Percentiles rank a stretch among this genome's conserved stretches.
These are phyloP conservation scores for Pristionchus exspectatus DNA, from an alignment of 2,888 invertebrate genomes.

Conservation along the genomic window DNA sequence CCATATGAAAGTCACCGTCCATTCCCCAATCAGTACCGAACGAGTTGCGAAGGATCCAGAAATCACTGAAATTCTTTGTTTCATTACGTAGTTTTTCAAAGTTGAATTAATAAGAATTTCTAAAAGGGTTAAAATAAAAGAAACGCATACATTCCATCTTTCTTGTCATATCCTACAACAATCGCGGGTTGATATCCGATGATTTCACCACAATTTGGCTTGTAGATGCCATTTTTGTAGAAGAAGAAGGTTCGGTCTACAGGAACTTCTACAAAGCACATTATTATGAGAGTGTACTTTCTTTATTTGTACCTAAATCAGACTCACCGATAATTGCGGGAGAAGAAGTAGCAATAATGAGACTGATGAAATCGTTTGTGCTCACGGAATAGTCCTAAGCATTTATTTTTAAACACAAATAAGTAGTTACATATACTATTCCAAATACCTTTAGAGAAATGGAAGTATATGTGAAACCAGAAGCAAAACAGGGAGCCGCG, in stretches of 20 bases:
- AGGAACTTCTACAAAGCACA: not conserved
- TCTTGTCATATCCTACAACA: conserved; percentile 5
- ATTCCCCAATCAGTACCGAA: conserved; percentile 32
- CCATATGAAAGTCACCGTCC: not conserved
- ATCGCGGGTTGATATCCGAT: conserved; percentile 36
- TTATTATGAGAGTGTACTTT: no score
- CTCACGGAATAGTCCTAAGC: not conserved
- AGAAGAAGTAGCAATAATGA: not conserved
- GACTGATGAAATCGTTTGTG: not conserved
- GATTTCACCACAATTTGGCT: not conserved
- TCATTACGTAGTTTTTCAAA: no score
- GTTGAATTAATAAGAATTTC: not conserved
- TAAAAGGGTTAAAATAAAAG: not conserved
- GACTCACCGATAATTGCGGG: not conserved
- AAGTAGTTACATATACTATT: no score
- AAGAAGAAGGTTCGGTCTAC: conserved; percentile 31
- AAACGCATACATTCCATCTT: not conserved
- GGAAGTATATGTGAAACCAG: not conserved
- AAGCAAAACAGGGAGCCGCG: not conserved
- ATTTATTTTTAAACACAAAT: no score
- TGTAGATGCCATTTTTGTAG: conserved; percentile 22
- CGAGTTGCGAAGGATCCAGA: conserved; percentile 43
- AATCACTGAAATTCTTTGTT: not conserved
- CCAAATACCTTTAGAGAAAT: not conserved
- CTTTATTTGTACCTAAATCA: not conserved